A percentile compares a stretch with the other conserved stretches of the same genome.
These are phyloP conservation scores for Ispidina picta DNA, from an alignment of 2,797 vertebrate species.

Conservation along the genomic window DNA sequence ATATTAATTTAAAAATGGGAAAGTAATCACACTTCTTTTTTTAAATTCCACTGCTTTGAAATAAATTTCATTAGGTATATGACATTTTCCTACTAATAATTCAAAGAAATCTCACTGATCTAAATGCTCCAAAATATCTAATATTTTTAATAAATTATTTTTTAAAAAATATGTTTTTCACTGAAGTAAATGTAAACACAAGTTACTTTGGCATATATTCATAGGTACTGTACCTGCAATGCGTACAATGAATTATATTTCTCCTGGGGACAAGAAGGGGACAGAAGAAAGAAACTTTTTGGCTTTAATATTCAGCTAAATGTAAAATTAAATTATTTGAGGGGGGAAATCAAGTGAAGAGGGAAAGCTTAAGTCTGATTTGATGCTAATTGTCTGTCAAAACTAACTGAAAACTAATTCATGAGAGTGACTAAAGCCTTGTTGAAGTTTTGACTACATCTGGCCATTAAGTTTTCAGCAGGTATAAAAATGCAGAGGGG, in stretches of 20 bases:
- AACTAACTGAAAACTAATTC: constrained; percentile 1
- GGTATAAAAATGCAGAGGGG: neutral
- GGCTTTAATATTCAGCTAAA: neutral
- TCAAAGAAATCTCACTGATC: neutral
- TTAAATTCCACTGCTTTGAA: neutral
- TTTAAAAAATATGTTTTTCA: neutral
- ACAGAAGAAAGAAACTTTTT: neutral
- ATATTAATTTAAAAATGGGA: neutral
- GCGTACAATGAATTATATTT: neutral
- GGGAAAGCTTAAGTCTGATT: neutral
- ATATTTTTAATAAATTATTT: neutral
- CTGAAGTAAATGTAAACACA: neutral
- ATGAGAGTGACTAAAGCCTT: neutral
- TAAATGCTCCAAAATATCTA: neutral
- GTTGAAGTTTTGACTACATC: neutral
- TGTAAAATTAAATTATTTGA: neutral
- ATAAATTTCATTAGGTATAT: neutral
- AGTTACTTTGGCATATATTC: neutral
- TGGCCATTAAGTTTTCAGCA: neutral
- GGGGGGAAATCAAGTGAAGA: neutral
- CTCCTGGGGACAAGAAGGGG: neutral
- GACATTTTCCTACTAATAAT: neutral
- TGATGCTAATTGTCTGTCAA: neutral
- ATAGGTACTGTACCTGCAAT: neutral
- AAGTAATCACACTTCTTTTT: neutral